A percentile compares a stretch with the other conserved stretches of the same genome.
Evolutionary conservation across 2,113 vertebrate species (phyloP).

Genomic region (Lepisosteus osseus): DNA sequence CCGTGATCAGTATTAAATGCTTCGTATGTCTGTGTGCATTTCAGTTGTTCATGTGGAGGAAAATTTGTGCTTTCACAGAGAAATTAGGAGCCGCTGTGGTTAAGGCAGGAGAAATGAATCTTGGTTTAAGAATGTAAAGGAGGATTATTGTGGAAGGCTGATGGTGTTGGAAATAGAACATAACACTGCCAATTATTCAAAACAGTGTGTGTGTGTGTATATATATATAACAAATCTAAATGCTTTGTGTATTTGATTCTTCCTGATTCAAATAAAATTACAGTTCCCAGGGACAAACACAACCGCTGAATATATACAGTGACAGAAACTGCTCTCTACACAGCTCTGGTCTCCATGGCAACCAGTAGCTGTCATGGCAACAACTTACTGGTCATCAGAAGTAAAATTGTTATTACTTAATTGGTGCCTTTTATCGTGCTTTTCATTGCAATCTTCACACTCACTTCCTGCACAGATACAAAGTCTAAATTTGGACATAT

Average conservation of each 20-base stretch:
- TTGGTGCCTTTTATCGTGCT: constrained; percentile 32
- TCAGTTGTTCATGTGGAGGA: too few species aligned
- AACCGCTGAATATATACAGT: neutral
- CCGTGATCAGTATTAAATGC: too few species aligned
- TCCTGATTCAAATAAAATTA: neutral
- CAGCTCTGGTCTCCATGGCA: constrained; percentile 64
- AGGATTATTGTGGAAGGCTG: too few species aligned
- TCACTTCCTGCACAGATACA: constrained; percentile 1
- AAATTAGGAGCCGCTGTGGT: too few species aligned
- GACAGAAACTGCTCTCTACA: neutral
- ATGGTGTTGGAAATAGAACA: too few species aligned
- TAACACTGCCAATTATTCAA: too few species aligned
- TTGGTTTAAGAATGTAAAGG: too few species aligned
- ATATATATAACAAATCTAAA: neutral
- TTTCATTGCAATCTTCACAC: neutral
- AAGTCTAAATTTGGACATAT: neutral
- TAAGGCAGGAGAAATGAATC: too few species aligned
- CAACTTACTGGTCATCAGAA: constrained; percentile 50
- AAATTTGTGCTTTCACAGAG: too few species aligned
- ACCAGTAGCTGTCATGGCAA: constrained; percentile 67
- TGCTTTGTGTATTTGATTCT: constrained; percentile 11
- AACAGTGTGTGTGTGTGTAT: too few species aligned
- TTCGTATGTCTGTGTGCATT: too few species aligned
- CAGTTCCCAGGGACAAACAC: neutral
- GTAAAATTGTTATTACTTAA: constrained; percentile 55